Percentiles rank a stretch among this genome's conserved stretches.
Evolutionary conservation across 2,888 invertebrate species (phyloP).

Genomic region (Machimus rusticus): DNA sequence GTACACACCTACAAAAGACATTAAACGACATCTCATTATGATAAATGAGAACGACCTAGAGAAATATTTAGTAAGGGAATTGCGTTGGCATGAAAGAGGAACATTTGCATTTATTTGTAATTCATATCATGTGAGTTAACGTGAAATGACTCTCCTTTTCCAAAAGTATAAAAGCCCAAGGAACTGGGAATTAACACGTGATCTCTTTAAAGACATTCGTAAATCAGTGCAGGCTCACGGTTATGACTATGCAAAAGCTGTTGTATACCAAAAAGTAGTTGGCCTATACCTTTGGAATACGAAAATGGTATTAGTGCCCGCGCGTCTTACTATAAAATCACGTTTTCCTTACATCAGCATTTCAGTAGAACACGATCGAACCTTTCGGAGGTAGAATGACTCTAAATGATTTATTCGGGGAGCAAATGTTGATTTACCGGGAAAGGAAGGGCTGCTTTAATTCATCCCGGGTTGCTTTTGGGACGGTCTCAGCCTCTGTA

Average conservation of each 20-base stretch:
- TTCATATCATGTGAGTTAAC: not conserved
- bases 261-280: not conserved
- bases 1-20: no score
- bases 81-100: not conserved
- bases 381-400: not conserved
- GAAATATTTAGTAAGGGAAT: not conserved
- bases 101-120: not conserved
- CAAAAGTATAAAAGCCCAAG: not conserved
- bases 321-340: not conserved
- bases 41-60: not conserved
- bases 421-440: slow-evolving; percentile 5
- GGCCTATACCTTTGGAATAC: not conserved
- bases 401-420: slow-evolving; percentile 14
- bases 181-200: not conserved
- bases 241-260: not conserved
- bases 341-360: not conserved
- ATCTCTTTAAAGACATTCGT: not conserved
- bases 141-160: not conserved
- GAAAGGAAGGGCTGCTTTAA: not conserved
- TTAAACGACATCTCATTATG: no score
- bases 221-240: not conserved
- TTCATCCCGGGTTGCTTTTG: not conserved
- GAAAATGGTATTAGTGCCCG: not conserved
- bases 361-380: not conserved
- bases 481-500: not conserved